These are phyloP conservation scores for Huso huso DNA, from an alignment of 2,797 vertebrate species.

Conservation along the genomic window DNA sequence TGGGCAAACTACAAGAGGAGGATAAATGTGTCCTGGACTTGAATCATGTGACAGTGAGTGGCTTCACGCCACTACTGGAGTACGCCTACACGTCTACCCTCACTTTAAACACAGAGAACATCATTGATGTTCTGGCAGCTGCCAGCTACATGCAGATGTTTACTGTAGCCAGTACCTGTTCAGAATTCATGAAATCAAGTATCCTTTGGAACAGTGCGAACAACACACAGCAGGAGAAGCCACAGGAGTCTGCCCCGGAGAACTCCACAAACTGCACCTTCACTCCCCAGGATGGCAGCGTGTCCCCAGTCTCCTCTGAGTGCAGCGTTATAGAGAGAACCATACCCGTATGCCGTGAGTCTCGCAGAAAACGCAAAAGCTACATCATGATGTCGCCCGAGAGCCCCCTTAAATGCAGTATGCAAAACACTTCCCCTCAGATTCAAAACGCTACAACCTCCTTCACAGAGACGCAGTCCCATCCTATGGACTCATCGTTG, in stretches of 20 bases:
- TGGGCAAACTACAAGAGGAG: slow-evolving; percentile 80
- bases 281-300: slow-evolving; percentile 81
- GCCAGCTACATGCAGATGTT: slow-evolving; percentile 98
- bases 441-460: slow-evolving; percentile 62
- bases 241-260: slow-evolving; percentile 73
- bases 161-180: slow-evolving; percentile 91
- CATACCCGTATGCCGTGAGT: slow-evolving; percentile 85
- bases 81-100: slow-evolving; percentile 96
- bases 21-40: slow-evolving; percentile 84
- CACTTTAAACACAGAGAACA: slow-evolving; percentile 95
- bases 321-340: slow-evolving; percentile 90
- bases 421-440: slow-evolving; percentile 70
- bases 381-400: slow-evolving; percentile 88
- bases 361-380: slow-evolving; percentile 86
- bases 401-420: slow-evolving; percentile 82
- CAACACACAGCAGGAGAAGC: slow-evolving; percentile 63
- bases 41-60: slow-evolving; percentile 84
- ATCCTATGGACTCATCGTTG: slow-evolving; percentile 85
- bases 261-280: slow-evolving; percentile 76
- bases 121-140: slow-evolving; percentile 92
- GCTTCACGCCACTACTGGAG: slow-evolving; percentile 90
- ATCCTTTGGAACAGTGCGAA: slow-evolving; percentile 84
- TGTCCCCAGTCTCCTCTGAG: slow-evolving; percentile 91
- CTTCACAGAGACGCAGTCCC: slow-evolving; percentile 60
- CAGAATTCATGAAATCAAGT: slow-evolving; percentile 98